Conservation (phyloP, 2,797 vertebrate species). For the Neosalanx taihuensis region DNA sequence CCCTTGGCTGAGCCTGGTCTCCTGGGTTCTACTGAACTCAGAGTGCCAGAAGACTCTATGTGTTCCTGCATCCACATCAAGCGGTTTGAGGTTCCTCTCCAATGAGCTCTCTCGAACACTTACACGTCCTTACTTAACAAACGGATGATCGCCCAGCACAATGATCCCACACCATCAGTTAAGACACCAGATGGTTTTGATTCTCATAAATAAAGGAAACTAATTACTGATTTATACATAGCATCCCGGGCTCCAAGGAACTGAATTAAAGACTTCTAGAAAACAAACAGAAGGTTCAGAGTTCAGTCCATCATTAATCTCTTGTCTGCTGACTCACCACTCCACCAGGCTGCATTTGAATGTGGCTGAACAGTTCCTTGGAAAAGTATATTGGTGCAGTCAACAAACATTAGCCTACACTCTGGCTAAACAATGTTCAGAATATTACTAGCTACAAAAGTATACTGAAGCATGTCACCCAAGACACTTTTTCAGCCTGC, state of each 20-base stretch:
- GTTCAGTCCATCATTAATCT: conserved; percentile 26
- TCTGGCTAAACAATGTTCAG: too few relatives aligned
- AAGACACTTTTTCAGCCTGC: too few relatives aligned
- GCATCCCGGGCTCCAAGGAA: conserved; percentile 42
- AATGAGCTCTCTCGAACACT: neutral
- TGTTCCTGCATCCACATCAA: conserved; percentile 22
- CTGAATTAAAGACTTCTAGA: conserved; percentile 20
- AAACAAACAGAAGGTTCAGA: conserved; percentile 27
- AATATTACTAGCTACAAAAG: too few relatives aligned
- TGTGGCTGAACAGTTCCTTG: neutral
- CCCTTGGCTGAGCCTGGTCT: conserved; percentile 5
- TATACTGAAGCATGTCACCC: too few relatives aligned
- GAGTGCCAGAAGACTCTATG: conserved; percentile 26
- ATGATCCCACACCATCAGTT: conserved; percentile 36
- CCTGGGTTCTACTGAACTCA: conserved; percentile 18
- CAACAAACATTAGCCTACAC: too few relatives aligned
- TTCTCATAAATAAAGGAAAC: conserved; percentile 29
- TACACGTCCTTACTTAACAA: neutral
- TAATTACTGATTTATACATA: conserved; percentile 51
- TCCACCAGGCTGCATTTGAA: neutral
- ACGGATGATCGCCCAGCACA: conserved; percentile 15
- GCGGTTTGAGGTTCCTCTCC: conserved; percentile 18
- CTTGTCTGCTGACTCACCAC: conserved; percentile 13
- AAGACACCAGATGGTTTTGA: conserved; percentile 50
- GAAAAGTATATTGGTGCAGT: neutral